phyloP scores from a whole-genome alignment of 2,113 vertebrate species.

The Onychostruthus taczanowskii region DNA sequence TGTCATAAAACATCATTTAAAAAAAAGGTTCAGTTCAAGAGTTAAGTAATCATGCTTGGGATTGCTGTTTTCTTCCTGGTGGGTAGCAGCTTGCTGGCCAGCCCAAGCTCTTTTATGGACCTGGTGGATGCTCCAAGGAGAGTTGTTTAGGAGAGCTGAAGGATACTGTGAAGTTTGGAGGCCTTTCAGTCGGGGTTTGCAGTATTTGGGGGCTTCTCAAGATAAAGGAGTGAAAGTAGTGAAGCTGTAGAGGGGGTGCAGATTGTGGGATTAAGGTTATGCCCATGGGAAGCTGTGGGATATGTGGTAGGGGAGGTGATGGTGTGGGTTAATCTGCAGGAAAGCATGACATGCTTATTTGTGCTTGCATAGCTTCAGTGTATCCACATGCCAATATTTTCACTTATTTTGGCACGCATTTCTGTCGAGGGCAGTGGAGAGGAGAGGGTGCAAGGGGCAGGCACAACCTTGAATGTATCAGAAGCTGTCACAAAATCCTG shows the following conservation, averaged over 20 bases:
- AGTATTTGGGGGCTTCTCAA: neutral
- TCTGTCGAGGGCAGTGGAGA: neutral
- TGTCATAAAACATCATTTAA: neutral
- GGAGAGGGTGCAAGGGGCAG: neutral
- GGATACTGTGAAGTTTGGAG: neutral
- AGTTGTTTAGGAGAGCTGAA: fast-evolving
- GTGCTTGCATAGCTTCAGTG: neutral
- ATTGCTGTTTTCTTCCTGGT: neutral
- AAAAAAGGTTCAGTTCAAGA: neutral
- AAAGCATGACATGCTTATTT: neutral
- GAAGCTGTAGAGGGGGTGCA: neutral
- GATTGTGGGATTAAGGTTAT: neutral
- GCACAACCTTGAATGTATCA: neutral
- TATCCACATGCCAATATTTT: neutral
- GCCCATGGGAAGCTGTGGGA: neutral
- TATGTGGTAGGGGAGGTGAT: neutral
- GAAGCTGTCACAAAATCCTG: neutral
- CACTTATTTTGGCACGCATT: neutral
- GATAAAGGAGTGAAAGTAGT: neutral
- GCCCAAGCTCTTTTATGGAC: neutral
- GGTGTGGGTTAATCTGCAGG: neutral
- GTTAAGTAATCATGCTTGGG: neutral
- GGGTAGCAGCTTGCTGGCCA: neutral
- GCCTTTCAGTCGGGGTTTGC: neutral
- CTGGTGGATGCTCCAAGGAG: neutral